A percentile compares a stretch with the other conserved stretches of the same genome.
Evolutionary conservation across 2,113 vertebrate genomes (phyloP).

Genomic region (Passer montanus): DNA sequence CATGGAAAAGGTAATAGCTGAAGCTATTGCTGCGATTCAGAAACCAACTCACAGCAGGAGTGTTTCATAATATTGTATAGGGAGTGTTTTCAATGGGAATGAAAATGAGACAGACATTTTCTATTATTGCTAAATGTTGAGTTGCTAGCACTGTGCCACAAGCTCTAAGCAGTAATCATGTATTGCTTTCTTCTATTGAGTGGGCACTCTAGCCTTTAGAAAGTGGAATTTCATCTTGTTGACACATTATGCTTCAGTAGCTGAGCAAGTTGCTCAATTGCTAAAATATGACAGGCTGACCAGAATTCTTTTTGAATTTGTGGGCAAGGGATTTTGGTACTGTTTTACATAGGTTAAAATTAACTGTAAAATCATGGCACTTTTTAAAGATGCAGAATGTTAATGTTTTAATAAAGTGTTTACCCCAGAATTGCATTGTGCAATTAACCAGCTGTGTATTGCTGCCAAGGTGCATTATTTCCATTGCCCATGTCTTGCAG

Average conservation of each 20-base stretch:
- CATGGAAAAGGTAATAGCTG: conserved; percentile 10
- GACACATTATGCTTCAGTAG: conserved; percentile 37
- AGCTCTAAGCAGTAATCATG: not conserved
- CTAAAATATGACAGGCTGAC: conserved; percentile 41
- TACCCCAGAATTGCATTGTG: not conserved
- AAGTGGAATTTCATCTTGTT: conserved; percentile 35
- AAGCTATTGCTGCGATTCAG: conserved; percentile 42
- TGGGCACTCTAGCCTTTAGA: not conserved
- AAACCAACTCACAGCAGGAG: not conserved
- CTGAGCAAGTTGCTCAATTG: conserved; percentile 45
- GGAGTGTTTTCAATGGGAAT: conserved; percentile 25
- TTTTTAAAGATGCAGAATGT: not conserved
- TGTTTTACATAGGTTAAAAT: not conserved
- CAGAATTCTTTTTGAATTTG: not conserved
- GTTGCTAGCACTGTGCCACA: not conserved
- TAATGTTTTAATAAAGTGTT: not conserved
- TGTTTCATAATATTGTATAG: not conserved
- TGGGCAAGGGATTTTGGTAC: not conserved
- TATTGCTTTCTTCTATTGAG: not conserved
- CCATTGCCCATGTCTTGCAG: not conserved
- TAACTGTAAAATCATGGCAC: not conserved
- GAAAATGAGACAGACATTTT: conserved; percentile 29
- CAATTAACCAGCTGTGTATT: not conserved
- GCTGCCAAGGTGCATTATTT: not conserved
- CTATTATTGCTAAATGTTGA: not conserved